Percentiles rank a stretch among this genome's conserved stretches.
Evolutionary conservation across 1,140 invertebrate species (phyloP).

Genomic region (Planococcus citri): DNA sequence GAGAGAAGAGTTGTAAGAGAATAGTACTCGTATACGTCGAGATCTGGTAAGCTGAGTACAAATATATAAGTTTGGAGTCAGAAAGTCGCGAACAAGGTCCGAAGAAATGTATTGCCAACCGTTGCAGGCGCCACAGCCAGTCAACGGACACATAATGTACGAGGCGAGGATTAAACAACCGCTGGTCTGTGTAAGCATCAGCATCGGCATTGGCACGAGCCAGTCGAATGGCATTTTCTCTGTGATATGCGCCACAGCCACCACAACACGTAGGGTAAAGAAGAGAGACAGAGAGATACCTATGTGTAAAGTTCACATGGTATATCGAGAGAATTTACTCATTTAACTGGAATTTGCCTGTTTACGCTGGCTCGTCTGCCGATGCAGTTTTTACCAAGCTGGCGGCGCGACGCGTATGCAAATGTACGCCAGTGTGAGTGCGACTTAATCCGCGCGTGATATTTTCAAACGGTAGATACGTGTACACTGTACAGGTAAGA

Average conservation of each 20-base stretch:
- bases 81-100: slow-evolving; percentile 4
- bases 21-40: neutral
- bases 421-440: too few relatives aligned
- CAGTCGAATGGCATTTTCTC: neutral
- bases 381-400: too few relatives aligned
- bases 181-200: too few relatives aligned
- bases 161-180: neutral
- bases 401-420: too few relatives aligned
- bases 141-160: neutral
- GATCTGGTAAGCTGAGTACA: neutral
- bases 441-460: too few relatives aligned
- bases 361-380: too few relatives aligned
- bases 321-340: neutral
- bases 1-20: neutral
- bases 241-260: neutral
- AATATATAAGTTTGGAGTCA: too few relatives aligned
- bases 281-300: too few relatives aligned
- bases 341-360: neutral
- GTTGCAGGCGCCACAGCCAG: neutral
- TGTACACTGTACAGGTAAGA: too few relatives aligned
- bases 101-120: neutral
- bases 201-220: neutral
- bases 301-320: neutral
- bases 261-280: too few relatives aligned
- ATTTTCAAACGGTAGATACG: too few relatives aligned